These are phyloP conservation scores for Cardiocondyla obscurior DNA, from an alignment of 1,140 invertebrate genomes.

Conservation along the genomic window DNA sequence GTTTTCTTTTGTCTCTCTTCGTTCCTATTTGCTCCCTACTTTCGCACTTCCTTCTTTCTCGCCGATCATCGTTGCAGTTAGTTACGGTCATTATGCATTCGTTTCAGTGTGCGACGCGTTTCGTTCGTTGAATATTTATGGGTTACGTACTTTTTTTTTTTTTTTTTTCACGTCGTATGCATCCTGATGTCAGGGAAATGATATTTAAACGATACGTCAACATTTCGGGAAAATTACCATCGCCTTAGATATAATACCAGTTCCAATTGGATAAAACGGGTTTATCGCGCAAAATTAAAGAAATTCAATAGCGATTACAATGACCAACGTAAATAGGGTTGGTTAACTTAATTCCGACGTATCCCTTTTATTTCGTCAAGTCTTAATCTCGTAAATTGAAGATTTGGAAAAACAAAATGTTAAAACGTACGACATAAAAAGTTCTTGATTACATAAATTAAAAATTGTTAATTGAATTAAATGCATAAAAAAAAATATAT, in stretches of 20 bases:
- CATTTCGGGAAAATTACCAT: neutral
- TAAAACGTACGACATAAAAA: too few species aligned
- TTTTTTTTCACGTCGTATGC: neutral
- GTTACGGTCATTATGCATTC: conserved; percentile 1
- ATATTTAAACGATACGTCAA: neutral
- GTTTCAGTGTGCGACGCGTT: neutral
- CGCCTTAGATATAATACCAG: neutral
- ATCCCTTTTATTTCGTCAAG: neutral
- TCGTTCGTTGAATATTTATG: conserved; percentile 7
- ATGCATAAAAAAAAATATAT: neutral
- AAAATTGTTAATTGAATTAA: neutral
- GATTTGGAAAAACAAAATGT: too few species aligned
- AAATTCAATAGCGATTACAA: neutral
- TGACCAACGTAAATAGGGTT: neutral
- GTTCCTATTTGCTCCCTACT: neutral
- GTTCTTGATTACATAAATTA: neutral
- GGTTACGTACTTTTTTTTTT: neutral
- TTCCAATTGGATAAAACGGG: neutral
- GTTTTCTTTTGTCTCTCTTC: conserved; percentile 6
- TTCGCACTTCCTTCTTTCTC: neutral
- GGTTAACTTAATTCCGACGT: neutral
- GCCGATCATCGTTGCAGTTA: neutral
- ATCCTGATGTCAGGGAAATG: neutral
- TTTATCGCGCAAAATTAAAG: neutral
- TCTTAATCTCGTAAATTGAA: neutral